Conservation (phyloP, 2,888 invertebrate genomes). For the Pherbina coryleti region DNA sequence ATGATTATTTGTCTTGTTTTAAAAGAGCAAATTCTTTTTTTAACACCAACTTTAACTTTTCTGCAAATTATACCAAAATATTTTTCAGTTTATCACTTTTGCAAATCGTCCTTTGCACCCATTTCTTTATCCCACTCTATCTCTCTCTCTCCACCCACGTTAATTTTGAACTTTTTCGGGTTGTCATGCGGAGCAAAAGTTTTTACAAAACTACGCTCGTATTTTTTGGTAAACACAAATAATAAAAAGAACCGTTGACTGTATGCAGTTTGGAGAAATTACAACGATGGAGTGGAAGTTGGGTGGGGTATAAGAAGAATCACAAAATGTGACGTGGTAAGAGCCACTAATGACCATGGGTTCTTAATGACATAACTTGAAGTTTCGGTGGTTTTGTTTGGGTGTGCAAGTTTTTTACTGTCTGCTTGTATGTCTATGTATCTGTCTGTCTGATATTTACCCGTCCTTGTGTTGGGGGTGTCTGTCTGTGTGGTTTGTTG, state of each 20-base stretch:
- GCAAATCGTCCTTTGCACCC: too few species aligned
- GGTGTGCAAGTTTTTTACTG: neutral
- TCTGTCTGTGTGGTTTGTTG: neutral
- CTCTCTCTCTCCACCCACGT: neutral
- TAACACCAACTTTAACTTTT: neutral
- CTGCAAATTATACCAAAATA: constrained; percentile 24
- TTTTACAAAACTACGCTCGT: constrained; percentile 16
- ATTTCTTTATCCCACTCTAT: neutral
- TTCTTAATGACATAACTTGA: constrained; percentile 45
- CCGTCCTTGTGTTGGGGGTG: too few species aligned
- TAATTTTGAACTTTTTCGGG: constrained; percentile 2
- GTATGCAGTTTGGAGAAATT: neutral
- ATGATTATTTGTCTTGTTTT: neutral
- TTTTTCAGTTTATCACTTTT: constrained; percentile 19
- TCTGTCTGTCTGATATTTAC: too few species aligned
- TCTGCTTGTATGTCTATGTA: neutral
- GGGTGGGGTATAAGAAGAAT: neutral
- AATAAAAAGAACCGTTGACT: neutral
- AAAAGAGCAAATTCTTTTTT: neutral
- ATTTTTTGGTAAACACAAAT: neutral
- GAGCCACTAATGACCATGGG: constrained; percentile 43
- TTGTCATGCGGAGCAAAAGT: constrained; percentile 19
- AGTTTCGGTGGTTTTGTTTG: constrained; percentile 32
- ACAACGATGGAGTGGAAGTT: neutral
- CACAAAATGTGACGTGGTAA: neutral